Percentiles rank a stretch among this genome's conserved stretches.
phyloP scores from a whole-genome alignment of 1,140 invertebrate species.

The Maconellicoccus hirsutus region DNA sequence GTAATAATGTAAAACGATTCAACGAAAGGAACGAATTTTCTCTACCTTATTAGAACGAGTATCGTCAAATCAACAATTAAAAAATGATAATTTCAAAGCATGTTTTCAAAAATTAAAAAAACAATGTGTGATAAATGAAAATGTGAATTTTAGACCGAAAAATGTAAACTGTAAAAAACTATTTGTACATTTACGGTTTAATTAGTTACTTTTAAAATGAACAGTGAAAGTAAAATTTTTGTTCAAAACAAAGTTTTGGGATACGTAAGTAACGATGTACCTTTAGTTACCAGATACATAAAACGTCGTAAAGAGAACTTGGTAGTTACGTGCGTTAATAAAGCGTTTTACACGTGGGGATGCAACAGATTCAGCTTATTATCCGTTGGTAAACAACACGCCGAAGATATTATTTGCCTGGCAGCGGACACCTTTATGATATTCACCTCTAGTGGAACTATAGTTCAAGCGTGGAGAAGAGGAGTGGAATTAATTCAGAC shows the following conservation, averaged over 20 bases:
- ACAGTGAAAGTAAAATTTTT: not conserved
- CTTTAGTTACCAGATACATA: slow-evolving; percentile 73
- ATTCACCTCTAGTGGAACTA: slow-evolving; percentile 63
- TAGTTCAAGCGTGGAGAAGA: slow-evolving; percentile 77
- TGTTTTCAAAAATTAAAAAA: too few species aligned
- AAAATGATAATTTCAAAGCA: too few species aligned
- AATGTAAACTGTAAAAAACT: too few species aligned
- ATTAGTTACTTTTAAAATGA: not conserved
- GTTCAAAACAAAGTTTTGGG: slow-evolving; percentile 37
- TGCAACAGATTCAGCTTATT: slow-evolving; percentile 68
- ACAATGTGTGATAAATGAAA: too few species aligned
- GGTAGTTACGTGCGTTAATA: slow-evolving; percentile 78
- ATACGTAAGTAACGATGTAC: slow-evolving; percentile 86
- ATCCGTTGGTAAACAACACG: slow-evolving; percentile 68
- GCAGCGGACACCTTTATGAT: slow-evolving; percentile 66
- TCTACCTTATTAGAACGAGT: too few species aligned
- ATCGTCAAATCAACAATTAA: too few species aligned
- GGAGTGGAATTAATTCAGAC: slow-evolving; percentile 74
- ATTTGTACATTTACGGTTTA: too few species aligned
- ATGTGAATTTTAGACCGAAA: not conserved
- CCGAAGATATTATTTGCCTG: slow-evolving; percentile 69
- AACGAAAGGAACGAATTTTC: too few species aligned
- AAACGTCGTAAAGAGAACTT: slow-evolving; percentile 73
- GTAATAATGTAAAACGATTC: too few species aligned
- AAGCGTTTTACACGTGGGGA: slow-evolving; percentile 83